Conservation (phyloP, 2,888 invertebrate species). For the Drosophila buzzatii region DNA sequence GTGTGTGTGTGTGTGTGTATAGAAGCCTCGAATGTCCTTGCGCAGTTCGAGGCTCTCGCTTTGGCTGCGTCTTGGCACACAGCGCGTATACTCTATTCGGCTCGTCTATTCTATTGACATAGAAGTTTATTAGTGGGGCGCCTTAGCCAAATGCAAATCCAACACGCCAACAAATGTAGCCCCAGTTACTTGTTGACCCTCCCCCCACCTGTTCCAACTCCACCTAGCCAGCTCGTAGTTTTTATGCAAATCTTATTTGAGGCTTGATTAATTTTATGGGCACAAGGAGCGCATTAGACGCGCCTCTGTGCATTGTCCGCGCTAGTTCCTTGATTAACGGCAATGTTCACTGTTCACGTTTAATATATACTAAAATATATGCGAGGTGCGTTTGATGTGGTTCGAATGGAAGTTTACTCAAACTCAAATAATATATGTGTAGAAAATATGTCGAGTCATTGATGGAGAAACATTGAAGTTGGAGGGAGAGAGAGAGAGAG, state of each 20-base stretch:
- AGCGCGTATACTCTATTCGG: constrained; percentile 6
- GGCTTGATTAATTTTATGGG: constrained; percentile 75
- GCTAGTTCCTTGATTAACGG: constrained; percentile 42
- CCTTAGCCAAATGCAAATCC: constrained; percentile 75
- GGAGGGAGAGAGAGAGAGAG: no score
- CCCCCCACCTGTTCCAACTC: neutral
- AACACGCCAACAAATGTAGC: constrained; percentile 69
- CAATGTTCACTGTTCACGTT: constrained; percentile 26
- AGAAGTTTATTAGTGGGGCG: constrained; percentile 79
- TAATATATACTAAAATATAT: constrained; percentile 39
- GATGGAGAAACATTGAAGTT: no score
- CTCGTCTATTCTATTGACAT: constrained; percentile 71
- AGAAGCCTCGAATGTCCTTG: constrained; percentile 78
- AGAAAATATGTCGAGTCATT: neutral
- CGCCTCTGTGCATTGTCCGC: constrained; percentile 62
- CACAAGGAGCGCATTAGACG: constrained; percentile 58
- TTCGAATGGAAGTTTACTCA: neutral
- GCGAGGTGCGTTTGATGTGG: constrained; percentile 30
- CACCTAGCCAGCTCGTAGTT: constrained; percentile 1
- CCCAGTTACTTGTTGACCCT: constrained; percentile 8
- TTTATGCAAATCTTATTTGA: constrained; percentile 76
- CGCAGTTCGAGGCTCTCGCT: constrained; percentile 79
- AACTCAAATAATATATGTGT: neutral
- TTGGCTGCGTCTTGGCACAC: constrained; percentile 14
- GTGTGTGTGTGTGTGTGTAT: constrained; percentile 7